Percentiles rank a stretch among this genome's conserved stretches.
Conservation (phyloP, 1,140 invertebrate species). For the Drosophila melanica region DNA sequence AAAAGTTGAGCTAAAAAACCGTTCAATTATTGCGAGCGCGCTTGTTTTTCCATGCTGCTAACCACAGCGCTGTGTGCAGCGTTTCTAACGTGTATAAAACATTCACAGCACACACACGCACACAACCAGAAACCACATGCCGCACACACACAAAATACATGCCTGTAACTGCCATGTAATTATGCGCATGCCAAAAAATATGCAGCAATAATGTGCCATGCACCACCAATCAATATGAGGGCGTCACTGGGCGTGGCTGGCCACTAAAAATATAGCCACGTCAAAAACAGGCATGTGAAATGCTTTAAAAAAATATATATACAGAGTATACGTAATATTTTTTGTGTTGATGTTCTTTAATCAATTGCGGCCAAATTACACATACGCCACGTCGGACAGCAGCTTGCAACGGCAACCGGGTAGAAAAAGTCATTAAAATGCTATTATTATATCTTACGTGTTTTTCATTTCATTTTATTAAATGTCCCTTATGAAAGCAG, state of each 20-base stretch:
- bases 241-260: slow-evolving; percentile 55
- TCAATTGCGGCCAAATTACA: slow-evolving; percentile 60
- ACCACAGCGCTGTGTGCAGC: slow-evolving; percentile 48
- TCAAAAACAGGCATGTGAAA: slow-evolving; percentile 62
- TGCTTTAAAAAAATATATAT: slow-evolving; percentile 40
- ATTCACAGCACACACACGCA: slow-evolving; percentile 50
- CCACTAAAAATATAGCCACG: slow-evolving; percentile 61
- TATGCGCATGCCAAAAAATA: slow-evolving; percentile 79
- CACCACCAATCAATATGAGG: slow-evolving; percentile 66
- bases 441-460: slow-evolving; percentile 1
- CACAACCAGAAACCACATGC: slow-evolving; percentile 25
- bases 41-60: slow-evolving; percentile 30
- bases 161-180: slow-evolving; percentile 69
- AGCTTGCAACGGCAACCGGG: background rate
- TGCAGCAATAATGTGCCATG: slow-evolving; percentile 67
- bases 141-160: slow-evolving; percentile 25
- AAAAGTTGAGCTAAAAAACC: slow-evolving; percentile 68
- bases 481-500: background rate
- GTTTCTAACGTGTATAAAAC: slow-evolving; percentile 70
- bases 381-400: slow-evolving; percentile 46
- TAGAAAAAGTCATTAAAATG: slow-evolving; percentile 1
- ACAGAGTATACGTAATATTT: slow-evolving; percentile 1
- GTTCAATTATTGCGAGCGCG: slow-evolving; percentile 75
- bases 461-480: background rate
- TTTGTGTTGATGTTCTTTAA: slow-evolving; percentile 33